Base-by-base conservation (phyloP, 2,113 vertebrate species). In the Takifugu flavidus region DNA sequence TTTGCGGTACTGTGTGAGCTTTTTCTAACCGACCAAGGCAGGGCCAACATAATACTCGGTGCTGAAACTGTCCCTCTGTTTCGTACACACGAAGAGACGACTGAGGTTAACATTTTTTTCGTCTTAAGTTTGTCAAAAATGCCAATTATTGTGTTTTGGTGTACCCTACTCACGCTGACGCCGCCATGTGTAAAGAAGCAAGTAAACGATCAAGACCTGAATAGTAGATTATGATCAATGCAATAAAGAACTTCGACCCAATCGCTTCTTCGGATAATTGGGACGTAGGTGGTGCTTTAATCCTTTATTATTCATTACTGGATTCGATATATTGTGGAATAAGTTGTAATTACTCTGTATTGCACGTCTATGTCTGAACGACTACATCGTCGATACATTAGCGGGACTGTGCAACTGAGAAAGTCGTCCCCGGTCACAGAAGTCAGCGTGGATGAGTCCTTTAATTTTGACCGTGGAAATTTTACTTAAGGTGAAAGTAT, bases 41-140 rank as follows among this genome's bases (percentile, higher is more conserved):
- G 20, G 26, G 26, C 62, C 2, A 75, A 31, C 27, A 51, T 70
- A 13, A 58, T 63, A 2, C 51, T 54, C 0, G 54, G 29, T 2
- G 4, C 29, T 5, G 57, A 62, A 15, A 66, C 13, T 56, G 13
- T 77, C 46, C 62, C 53, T 51, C 78, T 67, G 27, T 63, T 60
- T 34, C 85, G 57, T 28, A 20, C 12, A 1, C 69, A 83, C 42
- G 55, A 75, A 12, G 51, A 45, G 11, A 66, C 72, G 7, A 65
- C 52, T 0, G 67, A 65, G 12, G 25, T 56, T 2, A 83, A 70
- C 87, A 88, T 88, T 0, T 27, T 73, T 27, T 71, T 0, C 0
- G 6, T 7, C 20, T 15, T 5, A 49, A 20, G 4, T 1, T 3
- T 13, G 25, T 6, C 28, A 5, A n/a, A 13, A 7, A 56, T 2